phyloP scores from a whole-genome alignment of 2,888 invertebrate species.

The Caenorhabditis angaria region DNA sequence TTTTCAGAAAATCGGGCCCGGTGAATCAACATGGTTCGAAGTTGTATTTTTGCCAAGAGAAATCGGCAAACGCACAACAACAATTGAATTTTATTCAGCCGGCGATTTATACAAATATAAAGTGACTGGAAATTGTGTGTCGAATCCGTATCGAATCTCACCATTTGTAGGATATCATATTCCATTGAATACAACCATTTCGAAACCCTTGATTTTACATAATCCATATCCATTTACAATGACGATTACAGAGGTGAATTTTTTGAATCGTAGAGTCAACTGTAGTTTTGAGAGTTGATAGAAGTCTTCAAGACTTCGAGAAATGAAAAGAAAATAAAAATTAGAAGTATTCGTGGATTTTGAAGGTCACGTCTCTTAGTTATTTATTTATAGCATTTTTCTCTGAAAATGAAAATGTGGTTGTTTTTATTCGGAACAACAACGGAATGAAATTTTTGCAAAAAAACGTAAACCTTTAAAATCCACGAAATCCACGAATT shows the following conservation, averaged over 20 bases:
- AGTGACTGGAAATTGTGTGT: slow-evolving; percentile 79
- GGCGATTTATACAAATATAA: slow-evolving; percentile 83
- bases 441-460: too few relatives aligned
- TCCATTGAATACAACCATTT: slow-evolving; percentile 89
- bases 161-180: slow-evolving; percentile 89
- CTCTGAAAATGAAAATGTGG: too few relatives aligned
- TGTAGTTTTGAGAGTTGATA: too few relatives aligned
- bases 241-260: slow-evolving; percentile 78
- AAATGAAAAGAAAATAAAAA: neutral
- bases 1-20: slow-evolving; percentile 84
- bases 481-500: neutral
- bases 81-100: slow-evolving; percentile 91
- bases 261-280: too few relatives aligned
- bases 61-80: slow-evolving; percentile 86
- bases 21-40: slow-evolving; percentile 91
- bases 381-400: too few relatives aligned
- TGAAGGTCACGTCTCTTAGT: too few relatives aligned
- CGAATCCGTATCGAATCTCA: slow-evolving; percentile 89
- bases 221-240: slow-evolving; percentile 89
- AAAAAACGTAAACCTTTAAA: neutral
- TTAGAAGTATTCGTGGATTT: neutral
- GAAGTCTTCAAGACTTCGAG: too few relatives aligned
- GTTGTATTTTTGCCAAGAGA: slow-evolving; percentile 93
- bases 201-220: slow-evolving; percentile 80
- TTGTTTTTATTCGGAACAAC: too few relatives aligned